Evolutionary conservation across 2,888 invertebrate genomes (phyloP).

Genomic region (Choreutis nemorana): DNA sequence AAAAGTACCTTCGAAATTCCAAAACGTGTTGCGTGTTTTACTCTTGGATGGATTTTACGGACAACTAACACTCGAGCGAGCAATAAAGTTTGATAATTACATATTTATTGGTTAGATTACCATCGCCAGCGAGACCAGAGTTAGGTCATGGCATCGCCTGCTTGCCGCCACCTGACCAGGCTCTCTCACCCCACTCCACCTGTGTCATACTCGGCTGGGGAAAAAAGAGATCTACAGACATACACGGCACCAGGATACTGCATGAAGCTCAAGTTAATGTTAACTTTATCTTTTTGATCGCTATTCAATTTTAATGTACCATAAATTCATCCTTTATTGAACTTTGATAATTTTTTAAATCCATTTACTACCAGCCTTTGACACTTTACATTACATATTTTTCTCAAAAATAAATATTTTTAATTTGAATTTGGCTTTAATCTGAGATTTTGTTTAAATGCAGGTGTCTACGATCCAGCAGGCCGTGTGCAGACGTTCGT

Average conservation of each 20-base stretch:
- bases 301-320: too few relatives aligned
- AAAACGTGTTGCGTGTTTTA: too few relatives aligned
- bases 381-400: too few relatives aligned
- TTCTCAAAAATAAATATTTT: too few relatives aligned
- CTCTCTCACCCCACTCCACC: slow-evolving; percentile 68
- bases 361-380: too few relatives aligned
- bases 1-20: too few relatives aligned
- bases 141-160: slow-evolving; percentile 76
- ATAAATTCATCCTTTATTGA: too few relatives aligned
- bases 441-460: slow-evolving; percentile 13
- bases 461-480: slow-evolving; percentile 87
- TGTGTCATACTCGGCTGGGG: slow-evolving; percentile 96
- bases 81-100: background rate
- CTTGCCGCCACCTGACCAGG: slow-evolving; percentile 75
- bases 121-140: slow-evolving; percentile 34
- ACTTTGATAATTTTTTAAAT: too few relatives aligned
- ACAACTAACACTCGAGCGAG: background rate
- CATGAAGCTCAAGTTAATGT: slow-evolving; percentile 92
- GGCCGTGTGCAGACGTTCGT: slow-evolving; percentile 80
- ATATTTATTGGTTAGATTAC: slow-evolving; percentile 26
- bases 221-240: slow-evolving; percentile 77
- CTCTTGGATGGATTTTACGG: too few relatives aligned
- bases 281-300: too few relatives aligned
- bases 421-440: slow-evolving; percentile 2
- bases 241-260: slow-evolving; percentile 81